Evolutionary conservation across 2,888 invertebrate genomes (phyloP).

Genomic region (Nemoura dubitans): DNA sequence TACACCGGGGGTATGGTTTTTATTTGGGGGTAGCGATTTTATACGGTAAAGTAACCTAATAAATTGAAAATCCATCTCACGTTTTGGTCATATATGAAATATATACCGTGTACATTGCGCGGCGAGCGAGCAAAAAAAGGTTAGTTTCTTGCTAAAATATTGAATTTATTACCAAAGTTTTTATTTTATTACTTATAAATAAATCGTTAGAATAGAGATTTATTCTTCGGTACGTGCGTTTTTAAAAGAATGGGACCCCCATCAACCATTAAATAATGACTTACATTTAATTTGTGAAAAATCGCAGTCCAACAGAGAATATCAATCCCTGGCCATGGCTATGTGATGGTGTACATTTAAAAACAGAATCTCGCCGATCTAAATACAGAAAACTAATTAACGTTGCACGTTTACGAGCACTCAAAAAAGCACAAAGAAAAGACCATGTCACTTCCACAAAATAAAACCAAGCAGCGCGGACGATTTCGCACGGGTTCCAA

Average conservation of each 20-base stretch:
- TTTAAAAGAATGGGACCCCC: neutral
- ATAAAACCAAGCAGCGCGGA: too few species aligned
- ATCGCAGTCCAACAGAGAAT: neutral
- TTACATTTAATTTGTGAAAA: neutral
- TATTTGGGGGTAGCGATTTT: neutral
- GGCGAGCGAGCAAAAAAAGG: neutral
- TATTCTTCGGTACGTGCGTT: neutral
- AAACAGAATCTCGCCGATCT: neutral
- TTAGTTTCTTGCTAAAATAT: conserved; percentile 23
- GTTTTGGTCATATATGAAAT: conserved; percentile 26
- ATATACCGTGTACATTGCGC: conserved; percentile 1
- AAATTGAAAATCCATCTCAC: conserved; percentile 30
- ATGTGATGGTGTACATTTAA: neutral
- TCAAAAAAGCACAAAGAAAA: neutral
- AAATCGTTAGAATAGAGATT: conserved; percentile 40
- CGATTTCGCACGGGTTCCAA: too few species aligned
- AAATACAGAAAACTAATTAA: neutral
- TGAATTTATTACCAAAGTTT: conserved; percentile 42
- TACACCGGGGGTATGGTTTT: neutral
- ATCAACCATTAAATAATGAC: neutral
- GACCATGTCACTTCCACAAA: too few species aligned
- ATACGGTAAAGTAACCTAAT: conserved; percentile 16
- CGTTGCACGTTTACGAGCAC: neutral
- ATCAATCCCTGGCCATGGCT: neutral
- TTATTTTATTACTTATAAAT: conserved; percentile 43